Percentiles rank a stretch among this genome's conserved stretches.
Evolutionary conservation across 2,888 invertebrate genomes (phyloP).

Genomic region (Druceiella hillmani): DNA sequence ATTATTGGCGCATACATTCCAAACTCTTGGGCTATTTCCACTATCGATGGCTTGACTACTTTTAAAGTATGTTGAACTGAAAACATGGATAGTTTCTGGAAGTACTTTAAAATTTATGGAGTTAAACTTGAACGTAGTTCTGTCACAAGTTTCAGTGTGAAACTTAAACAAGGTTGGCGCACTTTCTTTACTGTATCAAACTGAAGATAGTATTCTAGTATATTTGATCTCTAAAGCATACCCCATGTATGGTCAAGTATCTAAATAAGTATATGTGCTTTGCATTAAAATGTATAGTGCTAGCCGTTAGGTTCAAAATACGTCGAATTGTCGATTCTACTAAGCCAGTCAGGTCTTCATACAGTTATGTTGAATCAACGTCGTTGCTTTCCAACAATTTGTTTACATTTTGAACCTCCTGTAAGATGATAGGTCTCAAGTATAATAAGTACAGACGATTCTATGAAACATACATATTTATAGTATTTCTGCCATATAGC

Average conservation of each 20-base stretch:
- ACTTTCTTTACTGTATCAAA: neutral
- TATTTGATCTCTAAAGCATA: neutral
- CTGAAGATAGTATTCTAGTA: neutral
- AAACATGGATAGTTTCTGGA: neutral
- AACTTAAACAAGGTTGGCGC: neutral
- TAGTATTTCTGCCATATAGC: too few species aligned
- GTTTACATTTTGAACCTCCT: too few species aligned
- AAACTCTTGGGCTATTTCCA: neutral
- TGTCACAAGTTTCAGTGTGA: conserved; percentile 1
- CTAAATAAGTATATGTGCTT: neutral
- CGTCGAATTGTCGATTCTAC: too few species aligned
- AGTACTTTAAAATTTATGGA: neutral
- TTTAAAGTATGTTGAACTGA: neutral
- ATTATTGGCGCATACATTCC: neutral
- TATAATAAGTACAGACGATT: too few species aligned
- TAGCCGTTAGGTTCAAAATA: too few species aligned
- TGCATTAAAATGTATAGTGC: neutral
- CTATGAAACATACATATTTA: too few species aligned
- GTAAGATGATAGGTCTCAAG: too few species aligned
- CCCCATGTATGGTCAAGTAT: neutral
- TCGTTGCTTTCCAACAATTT: too few species aligned
- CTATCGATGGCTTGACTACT: neutral
- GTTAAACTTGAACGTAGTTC: neutral
- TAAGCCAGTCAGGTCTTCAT: too few species aligned
- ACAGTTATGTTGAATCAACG: too few species aligned